Percentiles rank a stretch among this genome's conserved stretches.
phyloP scores from a whole-genome alignment of 2,113 vertebrate genomes.

The Columbina picui region DNA sequence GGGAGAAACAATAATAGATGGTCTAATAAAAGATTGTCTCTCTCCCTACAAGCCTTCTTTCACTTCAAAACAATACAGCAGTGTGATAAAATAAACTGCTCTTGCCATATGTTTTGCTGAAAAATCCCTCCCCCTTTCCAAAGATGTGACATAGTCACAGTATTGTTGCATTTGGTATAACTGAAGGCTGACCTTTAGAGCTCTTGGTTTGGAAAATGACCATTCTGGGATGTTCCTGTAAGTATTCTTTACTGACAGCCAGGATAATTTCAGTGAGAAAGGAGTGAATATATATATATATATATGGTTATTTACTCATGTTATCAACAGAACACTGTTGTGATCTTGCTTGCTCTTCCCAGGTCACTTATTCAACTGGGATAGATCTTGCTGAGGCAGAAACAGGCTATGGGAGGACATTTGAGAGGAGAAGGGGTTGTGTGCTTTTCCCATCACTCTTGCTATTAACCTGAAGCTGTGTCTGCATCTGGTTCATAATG shows the following conservation, averaged over 20 bases:
- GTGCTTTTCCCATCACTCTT: not conserved
- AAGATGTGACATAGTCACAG: not conserved
- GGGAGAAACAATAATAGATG: slow-evolving; percentile 38
- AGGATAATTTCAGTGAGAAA: not conserved
- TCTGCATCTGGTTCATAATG: not conserved
- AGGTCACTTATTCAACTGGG: not conserved
- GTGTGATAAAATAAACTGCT: slow-evolving; percentile 54
- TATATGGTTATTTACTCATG: not conserved
- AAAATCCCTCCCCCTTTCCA: not conserved
- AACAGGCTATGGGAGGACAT: not conserved
- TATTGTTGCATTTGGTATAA: not conserved
- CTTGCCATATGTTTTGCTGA: slow-evolving; percentile 39
- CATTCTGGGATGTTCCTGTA: not conserved
- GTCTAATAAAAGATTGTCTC: not conserved
- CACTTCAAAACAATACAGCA: slow-evolving; percentile 32
- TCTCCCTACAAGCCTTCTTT: slow-evolving; percentile 13
- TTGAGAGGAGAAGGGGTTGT: not conserved
- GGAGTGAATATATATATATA: not conserved
- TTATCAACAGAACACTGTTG: not conserved
- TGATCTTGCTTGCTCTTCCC: not conserved
- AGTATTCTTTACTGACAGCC: not conserved
- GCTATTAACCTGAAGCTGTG: not conserved
- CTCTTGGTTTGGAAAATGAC: not conserved
- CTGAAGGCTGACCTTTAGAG: slow-evolving; percentile 30
- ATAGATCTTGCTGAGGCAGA: not conserved